phyloP scores from a whole-genome alignment of 2,888 invertebrate genomes.

The Dexiosoma caninum region DNA sequence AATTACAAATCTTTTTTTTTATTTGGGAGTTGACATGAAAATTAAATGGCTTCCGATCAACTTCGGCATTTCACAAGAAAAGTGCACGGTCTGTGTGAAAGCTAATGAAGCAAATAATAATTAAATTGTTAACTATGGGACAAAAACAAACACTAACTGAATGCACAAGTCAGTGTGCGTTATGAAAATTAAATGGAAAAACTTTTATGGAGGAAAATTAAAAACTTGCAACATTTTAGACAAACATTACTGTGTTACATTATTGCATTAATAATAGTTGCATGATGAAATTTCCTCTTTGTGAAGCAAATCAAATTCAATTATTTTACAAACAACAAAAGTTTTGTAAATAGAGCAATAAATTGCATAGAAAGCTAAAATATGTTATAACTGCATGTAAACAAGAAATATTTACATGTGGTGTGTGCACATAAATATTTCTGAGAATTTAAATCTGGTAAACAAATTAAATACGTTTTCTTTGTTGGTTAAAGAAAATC shows the following conservation, averaged over 20 bases:
- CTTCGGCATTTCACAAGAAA: no score
- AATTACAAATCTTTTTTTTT: no score
- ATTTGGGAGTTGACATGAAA: no score
- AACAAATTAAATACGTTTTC: no score
- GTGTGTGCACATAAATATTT: no score
- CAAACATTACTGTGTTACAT: not conserved
- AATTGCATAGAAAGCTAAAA: no score
- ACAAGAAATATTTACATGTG: no score
- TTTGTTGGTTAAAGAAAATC: no score
- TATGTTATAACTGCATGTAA: no score
- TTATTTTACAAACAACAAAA: not conserved
- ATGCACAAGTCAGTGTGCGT: not conserved
- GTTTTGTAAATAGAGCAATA: not conserved
- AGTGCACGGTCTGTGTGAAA: no score
- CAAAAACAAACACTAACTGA: not conserved
- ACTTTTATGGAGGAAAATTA: not conserved
- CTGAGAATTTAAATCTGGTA: no score
- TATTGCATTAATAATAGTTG: not conserved
- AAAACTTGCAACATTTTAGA: not conserved
- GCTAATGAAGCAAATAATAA: not conserved
- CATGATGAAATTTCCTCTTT: not conserved
- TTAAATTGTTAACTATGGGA: not conserved
- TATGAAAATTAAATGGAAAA: constrained; percentile 9
- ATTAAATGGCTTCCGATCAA: no score
- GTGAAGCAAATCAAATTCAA: not conserved